These are phyloP conservation scores for Pachycephus smyrnensis DNA, from an alignment of 2,888 invertebrate genomes.

Conservation along the genomic window DNA sequence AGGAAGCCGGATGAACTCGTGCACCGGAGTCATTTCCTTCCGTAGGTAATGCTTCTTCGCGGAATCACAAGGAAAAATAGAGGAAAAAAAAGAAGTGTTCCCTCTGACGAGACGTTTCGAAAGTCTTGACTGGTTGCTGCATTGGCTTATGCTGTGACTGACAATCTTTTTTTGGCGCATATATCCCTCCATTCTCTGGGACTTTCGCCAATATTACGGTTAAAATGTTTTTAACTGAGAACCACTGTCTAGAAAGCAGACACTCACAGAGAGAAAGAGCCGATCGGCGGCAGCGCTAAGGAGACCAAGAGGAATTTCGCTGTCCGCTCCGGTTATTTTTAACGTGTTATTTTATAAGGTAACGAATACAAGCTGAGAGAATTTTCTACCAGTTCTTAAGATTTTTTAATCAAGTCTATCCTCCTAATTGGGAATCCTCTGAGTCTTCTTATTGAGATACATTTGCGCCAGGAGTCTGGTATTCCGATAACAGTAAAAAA, in stretches of 20 bases:
- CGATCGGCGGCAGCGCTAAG: conserved; percentile 7
- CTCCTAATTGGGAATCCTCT: neutral
- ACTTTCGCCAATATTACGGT: neutral
- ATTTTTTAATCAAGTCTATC: neutral
- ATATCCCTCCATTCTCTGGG: neutral
- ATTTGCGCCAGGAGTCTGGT: neutral
- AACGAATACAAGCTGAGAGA: conserved; percentile 18
- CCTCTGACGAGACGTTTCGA: neutral
- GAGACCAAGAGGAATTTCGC: conserved; percentile 22
- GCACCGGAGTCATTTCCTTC: neutral
- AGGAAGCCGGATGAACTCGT: neutral
- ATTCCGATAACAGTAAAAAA: conserved; percentile 29
- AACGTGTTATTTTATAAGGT: conserved; percentile 31
- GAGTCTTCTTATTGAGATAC: neutral
- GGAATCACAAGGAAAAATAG: neutral
- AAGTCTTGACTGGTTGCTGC: neutral
- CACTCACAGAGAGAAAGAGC: neutral
- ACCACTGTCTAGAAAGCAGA: conserved; percentile 4
- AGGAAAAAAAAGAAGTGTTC: neutral
- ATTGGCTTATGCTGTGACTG: neutral
- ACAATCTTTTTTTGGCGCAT: neutral
- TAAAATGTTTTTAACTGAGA: neutral
- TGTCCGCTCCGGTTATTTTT: conserved; percentile 38
- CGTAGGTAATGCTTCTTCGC: neutral
- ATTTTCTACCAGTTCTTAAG: neutral